phyloP scores from a whole-genome alignment of 2,113 vertebrate species.

The Sylvilagus bachmani region DNA sequence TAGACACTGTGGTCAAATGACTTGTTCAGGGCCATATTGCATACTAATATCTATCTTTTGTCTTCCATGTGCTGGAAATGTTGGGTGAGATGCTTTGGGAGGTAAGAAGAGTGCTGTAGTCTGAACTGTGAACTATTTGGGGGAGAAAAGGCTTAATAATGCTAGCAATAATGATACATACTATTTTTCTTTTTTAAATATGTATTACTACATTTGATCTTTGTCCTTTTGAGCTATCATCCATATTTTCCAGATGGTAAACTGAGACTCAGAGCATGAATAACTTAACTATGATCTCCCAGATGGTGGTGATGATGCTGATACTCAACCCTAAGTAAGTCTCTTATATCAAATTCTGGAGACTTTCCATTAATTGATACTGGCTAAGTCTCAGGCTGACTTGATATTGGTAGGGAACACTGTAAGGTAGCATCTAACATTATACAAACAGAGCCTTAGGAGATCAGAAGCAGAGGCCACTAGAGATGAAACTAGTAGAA shows the following conservation, averaged over 20 bases:
- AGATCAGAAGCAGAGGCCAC: background rate
- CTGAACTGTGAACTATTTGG: background rate
- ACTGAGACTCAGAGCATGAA: background rate
- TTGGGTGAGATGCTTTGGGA: background rate
- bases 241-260: conserved; percentile 2
- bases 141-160: background rate
- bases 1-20: background rate
- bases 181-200: conserved; percentile 15
- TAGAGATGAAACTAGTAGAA: background rate
- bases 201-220: conserved; percentile 36
- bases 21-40: background rate
- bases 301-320: background rate
- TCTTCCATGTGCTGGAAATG: background rate
- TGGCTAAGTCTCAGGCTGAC: background rate
- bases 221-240: background rate
- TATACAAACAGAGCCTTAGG: background rate
- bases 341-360: conserved; percentile 11
- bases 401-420: background rate
- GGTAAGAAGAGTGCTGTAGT: background rate
- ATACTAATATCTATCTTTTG: background rate
- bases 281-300: background rate
- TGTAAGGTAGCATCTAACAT: background rate
- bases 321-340: background rate
- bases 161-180: background rate
- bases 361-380: background rate